Evolutionary conservation across 2,113 vertebrate genomes (phyloP), one percentile per base, ranked within the genome.

Genomic region (Leptobrachium ailaonicum): DNA sequence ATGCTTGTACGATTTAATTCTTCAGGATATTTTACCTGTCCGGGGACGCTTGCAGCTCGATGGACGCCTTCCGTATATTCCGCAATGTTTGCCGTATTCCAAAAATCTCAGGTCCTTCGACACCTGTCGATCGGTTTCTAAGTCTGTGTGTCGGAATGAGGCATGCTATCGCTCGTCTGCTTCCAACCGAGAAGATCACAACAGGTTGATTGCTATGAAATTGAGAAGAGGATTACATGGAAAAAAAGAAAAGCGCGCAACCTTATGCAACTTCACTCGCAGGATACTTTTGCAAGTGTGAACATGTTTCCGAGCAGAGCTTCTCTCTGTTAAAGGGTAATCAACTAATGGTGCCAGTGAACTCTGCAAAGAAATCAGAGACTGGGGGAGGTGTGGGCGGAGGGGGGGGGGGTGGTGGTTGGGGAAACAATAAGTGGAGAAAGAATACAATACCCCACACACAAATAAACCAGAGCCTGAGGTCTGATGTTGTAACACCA

Each of bases 121-220:
- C 4, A 8, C 20, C 70, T 54, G 47, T 41, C 47, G 62, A 64
- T 64, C 62, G 40, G 4, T 20, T 64, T 13, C n/a, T 64, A 64
- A 20, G n/a, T 32, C 2, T 64, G n/a, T 64, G 62, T 64, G 14
- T 5, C 9, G 13, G 56, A 8, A 32, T 9, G 40, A 64, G 62
- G 5, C 5, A 20, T 69, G 41, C 13, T 58, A 56, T 42, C 66
- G 58, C 6, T 43, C 47, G 8, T 0, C 45, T 20, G 47, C 47
- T 58, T 20, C 41, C 3, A 10, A 50, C 76, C 53, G 4, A 20
- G 43, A 66, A 47, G 67, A 8, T 53, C 45, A 32, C 45, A 56
- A 41, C 70, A 66, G 69, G 67, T 66, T 56, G 70, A 73, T 2
- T 66, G 41, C 41, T n/a, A n/a, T 67, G 78, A 80, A 67, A 80